phyloP scores from a whole-genome alignment of 2,888 invertebrate species.

The Aproaerema taeniolella region DNA sequence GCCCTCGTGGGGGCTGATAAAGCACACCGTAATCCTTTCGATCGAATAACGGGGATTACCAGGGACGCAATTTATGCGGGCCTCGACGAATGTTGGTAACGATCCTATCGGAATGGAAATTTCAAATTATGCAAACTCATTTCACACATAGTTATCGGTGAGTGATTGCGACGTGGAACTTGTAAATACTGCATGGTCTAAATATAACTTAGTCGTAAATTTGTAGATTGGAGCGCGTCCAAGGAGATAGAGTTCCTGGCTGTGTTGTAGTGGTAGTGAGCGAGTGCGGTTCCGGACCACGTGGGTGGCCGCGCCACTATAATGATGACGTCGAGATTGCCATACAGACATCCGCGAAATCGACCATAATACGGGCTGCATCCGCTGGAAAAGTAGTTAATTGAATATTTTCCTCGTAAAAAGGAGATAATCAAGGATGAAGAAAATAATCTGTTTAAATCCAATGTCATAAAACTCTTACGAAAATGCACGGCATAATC shows the following conservation, averaged over 20 bases:
- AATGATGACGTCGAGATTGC: constrained; percentile 41
- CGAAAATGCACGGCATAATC: no score
- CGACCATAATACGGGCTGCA: constrained; percentile 8
- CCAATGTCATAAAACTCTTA: no score
- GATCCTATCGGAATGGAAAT: constrained; percentile 12
- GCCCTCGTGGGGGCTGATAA: constrained; percentile 48
- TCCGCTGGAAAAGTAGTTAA: no score
- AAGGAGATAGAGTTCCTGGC: constrained; percentile 33
- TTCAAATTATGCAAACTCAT: constrained; percentile 32
- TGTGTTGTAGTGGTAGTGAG: constrained; percentile 5
- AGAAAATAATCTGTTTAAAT: no score
- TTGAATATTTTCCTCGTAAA: no score
- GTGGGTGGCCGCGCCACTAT: constrained; percentile 43
- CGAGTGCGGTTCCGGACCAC: constrained; percentile 38
- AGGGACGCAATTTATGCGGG: constrained; percentile 43
- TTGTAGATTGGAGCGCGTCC: constrained; percentile 58
- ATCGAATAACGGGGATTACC: constrained; percentile 55
- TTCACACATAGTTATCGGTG: constrained; percentile 32
- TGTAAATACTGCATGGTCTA: constrained; percentile 53
- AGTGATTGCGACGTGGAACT: constrained; percentile 40
- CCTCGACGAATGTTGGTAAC: constrained; percentile 23
- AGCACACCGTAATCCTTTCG: constrained; percentile 61
- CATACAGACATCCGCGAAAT: constrained; percentile 25
- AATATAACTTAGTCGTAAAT: constrained; percentile 56
- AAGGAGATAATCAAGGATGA: no score